phyloP scores from a whole-genome alignment of 2,113 vertebrate genomes.

The Coryphaenoides rupestris region DNA sequence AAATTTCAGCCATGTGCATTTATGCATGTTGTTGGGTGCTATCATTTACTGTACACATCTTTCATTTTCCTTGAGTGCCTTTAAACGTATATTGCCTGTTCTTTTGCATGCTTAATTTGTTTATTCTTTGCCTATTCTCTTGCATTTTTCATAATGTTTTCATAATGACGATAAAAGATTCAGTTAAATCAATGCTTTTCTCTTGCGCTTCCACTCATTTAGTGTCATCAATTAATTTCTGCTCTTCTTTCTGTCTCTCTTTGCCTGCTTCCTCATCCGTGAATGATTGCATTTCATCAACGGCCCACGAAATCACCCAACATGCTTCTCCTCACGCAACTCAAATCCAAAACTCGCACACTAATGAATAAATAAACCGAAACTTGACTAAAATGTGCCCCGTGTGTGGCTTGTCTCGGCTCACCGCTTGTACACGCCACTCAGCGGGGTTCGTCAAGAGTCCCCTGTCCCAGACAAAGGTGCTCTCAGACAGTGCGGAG shows the following conservation, averaged over 20 bases:
- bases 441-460: slow-evolving; percentile 86
- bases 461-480: slow-evolving; percentile 81
- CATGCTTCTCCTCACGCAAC: slow-evolving; percentile 22
- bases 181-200: slow-evolving; percentile 23
- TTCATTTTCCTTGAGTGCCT: slow-evolving; percentile 22
- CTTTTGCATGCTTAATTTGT: neutral
- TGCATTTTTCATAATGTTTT: neutral
- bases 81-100: slow-evolving; percentile 10
- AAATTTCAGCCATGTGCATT: neutral
- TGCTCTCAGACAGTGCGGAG: slow-evolving; percentile 74
- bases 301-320: slow-evolving; percentile 42
- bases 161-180: neutral
- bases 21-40: neutral
- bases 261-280: slow-evolving; percentile 41
- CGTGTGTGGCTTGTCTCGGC: slow-evolving; percentile 27
- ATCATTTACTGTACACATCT: slow-evolving; percentile 17
- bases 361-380: neutral
- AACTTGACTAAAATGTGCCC: neutral
- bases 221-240: slow-evolving; percentile 58
- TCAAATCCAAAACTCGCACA: slow-evolving; percentile 17
- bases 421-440: slow-evolving; percentile 22
- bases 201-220: slow-evolving; percentile 45
- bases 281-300: slow-evolving; percentile 43
- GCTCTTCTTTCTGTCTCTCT: slow-evolving; percentile 49
- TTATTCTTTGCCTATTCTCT: neutral